These are phyloP conservation scores for Monodelphis domestica DNA, from an alignment of 2,797 vertebrate genomes.

Conservation along the genomic window DNA sequence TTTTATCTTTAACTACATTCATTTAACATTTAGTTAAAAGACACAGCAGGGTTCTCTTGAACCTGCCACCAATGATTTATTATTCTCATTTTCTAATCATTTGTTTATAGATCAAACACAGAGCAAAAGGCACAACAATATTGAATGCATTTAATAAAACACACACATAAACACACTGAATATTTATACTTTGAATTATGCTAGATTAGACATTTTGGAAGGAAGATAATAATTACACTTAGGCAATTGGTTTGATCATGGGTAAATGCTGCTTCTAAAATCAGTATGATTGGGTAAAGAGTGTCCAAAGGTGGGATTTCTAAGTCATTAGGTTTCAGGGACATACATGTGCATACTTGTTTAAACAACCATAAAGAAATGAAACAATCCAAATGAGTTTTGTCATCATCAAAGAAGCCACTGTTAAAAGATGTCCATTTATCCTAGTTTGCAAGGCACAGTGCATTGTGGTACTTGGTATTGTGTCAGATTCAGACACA, in stretches of 20 bases:
- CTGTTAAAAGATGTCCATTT: too few species aligned
- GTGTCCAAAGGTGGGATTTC: slow-evolving; percentile 64
- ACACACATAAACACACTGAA: slow-evolving; percentile 42
- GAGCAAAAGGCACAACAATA: slow-evolving; percentile 76
- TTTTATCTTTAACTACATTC: slow-evolving; percentile 69
- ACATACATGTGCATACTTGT: too few species aligned
- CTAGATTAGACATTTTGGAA: slow-evolving; percentile 66
- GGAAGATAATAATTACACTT: slow-evolving; percentile 82
- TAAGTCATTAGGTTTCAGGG: slow-evolving; percentile 65
- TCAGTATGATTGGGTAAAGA: slow-evolving; percentile 74
- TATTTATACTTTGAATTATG: slow-evolving; percentile 73
- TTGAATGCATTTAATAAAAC: slow-evolving; percentile 78
- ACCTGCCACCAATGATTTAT: slow-evolving; percentile 85
- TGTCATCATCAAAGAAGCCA: too few species aligned
- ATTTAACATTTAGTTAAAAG: slow-evolving; percentile 78
- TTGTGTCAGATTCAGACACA: too few species aligned
- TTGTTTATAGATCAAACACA: slow-evolving; percentile 84
- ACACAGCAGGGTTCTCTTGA: slow-evolving; percentile 75
- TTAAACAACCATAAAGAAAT: too few species aligned
- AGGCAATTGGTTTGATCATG: slow-evolving; percentile 74
- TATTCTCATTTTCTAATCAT: slow-evolving; percentile 85
- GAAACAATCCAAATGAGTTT: too few species aligned
- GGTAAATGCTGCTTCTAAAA: slow-evolving; percentile 77
- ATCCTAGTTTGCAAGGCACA: too few species aligned
- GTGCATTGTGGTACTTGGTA: too few species aligned